phyloP scores from a whole-genome alignment of 2,113 vertebrate genomes.

The Muntiacus reevesi region DNA sequence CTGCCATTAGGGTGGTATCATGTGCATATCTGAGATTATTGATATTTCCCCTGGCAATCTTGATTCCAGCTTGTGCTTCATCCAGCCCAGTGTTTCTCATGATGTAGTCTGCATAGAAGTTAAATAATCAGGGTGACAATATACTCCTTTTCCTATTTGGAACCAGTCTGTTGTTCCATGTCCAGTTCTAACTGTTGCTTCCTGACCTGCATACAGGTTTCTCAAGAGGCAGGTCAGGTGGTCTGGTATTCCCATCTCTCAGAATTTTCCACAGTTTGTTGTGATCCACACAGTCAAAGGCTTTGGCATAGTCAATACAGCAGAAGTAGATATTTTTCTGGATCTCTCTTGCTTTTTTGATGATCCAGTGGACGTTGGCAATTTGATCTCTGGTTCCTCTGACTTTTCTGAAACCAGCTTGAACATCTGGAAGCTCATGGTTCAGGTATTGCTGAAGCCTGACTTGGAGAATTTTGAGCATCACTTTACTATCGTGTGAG shows the following conservation, averaged over 20 bases:
- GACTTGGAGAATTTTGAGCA: not conserved
- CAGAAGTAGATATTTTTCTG: not conserved
- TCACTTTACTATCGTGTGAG: rapidly evolving
- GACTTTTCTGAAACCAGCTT: not conserved
- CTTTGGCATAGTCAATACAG: not conserved
- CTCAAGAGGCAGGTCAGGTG: not conserved
- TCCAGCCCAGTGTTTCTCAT: not conserved
- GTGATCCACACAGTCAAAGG: not conserved
- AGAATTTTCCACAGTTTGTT: not conserved
- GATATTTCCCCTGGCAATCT: not conserved
- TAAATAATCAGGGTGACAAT: not conserved
- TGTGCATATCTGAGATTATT: not conserved
- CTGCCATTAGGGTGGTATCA: not conserved
- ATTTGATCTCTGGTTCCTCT: not conserved
- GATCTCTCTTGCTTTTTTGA: not conserved
- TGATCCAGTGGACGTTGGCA: not conserved
- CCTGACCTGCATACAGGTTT: not conserved
- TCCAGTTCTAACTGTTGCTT: not conserved
- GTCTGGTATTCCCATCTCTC: not conserved
- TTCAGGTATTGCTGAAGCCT: not conserved
- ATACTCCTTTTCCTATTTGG: not conserved
- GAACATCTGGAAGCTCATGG: not conserved
- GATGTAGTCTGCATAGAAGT: not conserved
- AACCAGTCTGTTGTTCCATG: not conserved
- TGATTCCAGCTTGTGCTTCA: not conserved